Base-by-base conservation (phyloP, 2,113 vertebrate genomes). In the Tetraodon nigroviridis region DNA sequence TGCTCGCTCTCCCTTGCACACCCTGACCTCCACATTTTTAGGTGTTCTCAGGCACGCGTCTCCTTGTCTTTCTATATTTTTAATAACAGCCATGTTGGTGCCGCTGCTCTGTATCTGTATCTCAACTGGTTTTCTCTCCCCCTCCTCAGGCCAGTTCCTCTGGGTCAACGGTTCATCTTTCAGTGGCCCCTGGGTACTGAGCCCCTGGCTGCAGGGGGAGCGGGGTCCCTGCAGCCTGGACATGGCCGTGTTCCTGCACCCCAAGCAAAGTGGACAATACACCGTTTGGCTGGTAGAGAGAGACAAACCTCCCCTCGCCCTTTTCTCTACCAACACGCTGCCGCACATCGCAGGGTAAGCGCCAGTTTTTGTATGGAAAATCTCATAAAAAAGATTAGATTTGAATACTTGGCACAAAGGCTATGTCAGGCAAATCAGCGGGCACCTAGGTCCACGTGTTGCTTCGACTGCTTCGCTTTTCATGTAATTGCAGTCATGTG, bases 131-230 rank as follows among this genome's bases (percentile, higher is more conserved):
- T 22, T 55, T 37, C 32, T n/a, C 51, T 32, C 71, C 56, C 6
- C 8, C 27, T 63, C 73, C 13, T 5, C 73, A 99, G 97, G 96
- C 46, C 90, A 92, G 5, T 98, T 99, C 78, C 83, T 97, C 57
- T 92, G 93, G 72, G 92, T 95, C 73, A 96, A 94, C 51, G 67
- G 86, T 5, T 94, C 94, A 0, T 88, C 86, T 3, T 85, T 84
- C 52, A 88, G 62, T 1, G 93, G 89, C 7, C 94, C 93, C 3
- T 84, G 92, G 87, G 92, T 97, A 67, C 79, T 95, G 80, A 98
- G 93, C 59, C 96, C 96, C 0, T 98, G 97, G 97, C 87, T 99
- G 83, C 88, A 89, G 65, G 93, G 93, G 53, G 87, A 67, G 11
- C 91, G 85, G 2, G 89, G 89, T 20, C 85, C 86, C 15, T 99